Conservation (phyloP, 2,888 invertebrate species). For the Coremacera marginata region DNA sequence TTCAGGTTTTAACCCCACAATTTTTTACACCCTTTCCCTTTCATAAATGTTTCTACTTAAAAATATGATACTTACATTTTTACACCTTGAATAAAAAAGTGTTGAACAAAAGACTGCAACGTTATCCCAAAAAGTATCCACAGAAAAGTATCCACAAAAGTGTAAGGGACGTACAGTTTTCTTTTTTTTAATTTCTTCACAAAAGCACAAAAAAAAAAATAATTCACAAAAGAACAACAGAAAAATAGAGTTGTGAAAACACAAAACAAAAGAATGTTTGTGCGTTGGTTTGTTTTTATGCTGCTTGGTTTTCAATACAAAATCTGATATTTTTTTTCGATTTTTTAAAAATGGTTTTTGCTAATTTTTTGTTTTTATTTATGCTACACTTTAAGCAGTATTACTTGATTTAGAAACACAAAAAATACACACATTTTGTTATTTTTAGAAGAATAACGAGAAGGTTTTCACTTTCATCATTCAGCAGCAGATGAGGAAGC, state of each 20-base stretch:
- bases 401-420: not conserved
- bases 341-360: constrained; percentile 1
- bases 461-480: constrained; percentile 19
- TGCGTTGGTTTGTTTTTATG: not conserved
- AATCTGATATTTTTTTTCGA: not conserved
- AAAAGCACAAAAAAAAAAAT: not conserved
- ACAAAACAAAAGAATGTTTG: not conserved
- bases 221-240: not conserved
- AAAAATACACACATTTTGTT: not conserved
- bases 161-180: too few relatives aligned
- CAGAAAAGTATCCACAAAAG: too few relatives aligned
- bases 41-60: too few relatives aligned
- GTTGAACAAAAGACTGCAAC: too few relatives aligned
- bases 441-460: constrained; percentile 19
- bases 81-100: too few relatives aligned
- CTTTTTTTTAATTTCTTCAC: too few relatives aligned
- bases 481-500: constrained; percentile 15
- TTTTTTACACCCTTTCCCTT: too few relatives aligned
- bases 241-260: not conserved
- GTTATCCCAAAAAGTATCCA: too few relatives aligned
- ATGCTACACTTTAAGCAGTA: constrained; percentile 37
- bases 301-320: not conserved
- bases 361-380: constrained; percentile 10
- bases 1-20: too few relatives aligned
- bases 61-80: too few relatives aligned